Evolutionary conservation across 2,113 vertebrate species (phyloP), one percentile per base, ranked within the genome.

Genomic region (Calyptommatus sinebrachiatus): DNA sequence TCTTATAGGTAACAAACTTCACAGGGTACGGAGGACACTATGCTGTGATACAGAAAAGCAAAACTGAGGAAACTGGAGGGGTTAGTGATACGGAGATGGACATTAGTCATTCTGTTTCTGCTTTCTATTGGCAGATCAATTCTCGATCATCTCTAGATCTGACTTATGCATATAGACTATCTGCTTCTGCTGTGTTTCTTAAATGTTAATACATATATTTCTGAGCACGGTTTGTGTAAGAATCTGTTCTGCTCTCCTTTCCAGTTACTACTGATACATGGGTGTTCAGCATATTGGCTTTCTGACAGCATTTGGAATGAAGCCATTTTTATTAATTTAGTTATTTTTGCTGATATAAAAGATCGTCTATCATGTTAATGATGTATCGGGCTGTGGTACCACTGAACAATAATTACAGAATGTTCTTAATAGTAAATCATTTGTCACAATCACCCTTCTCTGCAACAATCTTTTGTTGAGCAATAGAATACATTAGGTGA

Each of bases 321-420:
- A 96, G 95, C 94, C 95, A 96, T 96, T 95, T 96, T 96, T 96
- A 96, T 96, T 96, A 96, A 96, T 96, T 96, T 96, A 95, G 94
- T 95, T 96, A 95, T 96, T 96, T 96, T 96, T 96, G 94, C 95
- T 96, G 95, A 94, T 96, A 95, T 95, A 96, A 96, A 96, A 95
- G 94, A 93, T 95, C 94, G 90, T 96, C 94, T 94, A 96, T 96
- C 95, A 96, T 91, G 94, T 94, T 96, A 96, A 96, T 95, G 94
- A 96, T 93, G 93, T 95, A 96, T 96, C 86, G 94, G 95, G 94
- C 95, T 94, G 93, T 89, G 88, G 94, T 94, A 94, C 93, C 93
- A 94, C 93, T 28, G 91, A 95, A 96, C 95, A 96, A 96, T 96
- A 96, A 96, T 96, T 95, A 96, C 95, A 96, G 93, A 95, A 95